Evolutionary conservation across 2,113 vertebrate genomes (phyloP), one percentile per base, ranked within the genome.

Genomic region (Chaetodon trifascialis): DNA sequence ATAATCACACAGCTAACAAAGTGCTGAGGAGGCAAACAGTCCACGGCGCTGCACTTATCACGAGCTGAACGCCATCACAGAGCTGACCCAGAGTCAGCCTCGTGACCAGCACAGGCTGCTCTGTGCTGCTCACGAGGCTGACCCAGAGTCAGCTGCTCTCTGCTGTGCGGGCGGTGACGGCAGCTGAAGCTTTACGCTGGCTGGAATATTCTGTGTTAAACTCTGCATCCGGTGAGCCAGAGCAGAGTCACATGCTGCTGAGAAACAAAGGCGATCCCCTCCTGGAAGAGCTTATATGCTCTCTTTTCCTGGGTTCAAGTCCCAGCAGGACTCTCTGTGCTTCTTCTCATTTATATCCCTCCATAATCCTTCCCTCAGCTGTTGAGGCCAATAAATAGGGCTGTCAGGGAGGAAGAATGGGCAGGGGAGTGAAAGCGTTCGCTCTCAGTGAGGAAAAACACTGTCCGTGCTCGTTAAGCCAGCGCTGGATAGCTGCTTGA

Each of bases 331-430:
- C 68, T 68, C 73, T 79, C 81, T 65, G n/a, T 71, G 73, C 79
- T 74, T 60, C 56, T 67, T 52, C 76, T 84, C 65, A 73, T 90
- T 86, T 78, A 79, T 76, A 77, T 80, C 76, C 69, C 70, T 78
- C 89, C 59, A 56, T 88, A 90, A 92, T 86, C 86, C 89, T 79
- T 79, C 70, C 56, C 60, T 87, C 85, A 62, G 86, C 83, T 83
- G 74, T 56, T 80, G 44, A 83, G 78, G 79, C 74, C 77, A 78
- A 85, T 89, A 83, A 86, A 87, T 54, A 66, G 69, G 54, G 47
- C 79, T 74, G 84, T 86, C 76, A 62, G 80, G 46, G 69, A 82
- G 82, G 46, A 77, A 73, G 80, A 81, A 55, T 21, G 40, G 63
- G 59, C 79, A 55, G 75, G 67, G 55, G 73, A 67, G 49, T 19